Base-by-base conservation (phyloP, 2,113 vertebrate genomes). In the Chascanopsetta lugubris region DNA sequence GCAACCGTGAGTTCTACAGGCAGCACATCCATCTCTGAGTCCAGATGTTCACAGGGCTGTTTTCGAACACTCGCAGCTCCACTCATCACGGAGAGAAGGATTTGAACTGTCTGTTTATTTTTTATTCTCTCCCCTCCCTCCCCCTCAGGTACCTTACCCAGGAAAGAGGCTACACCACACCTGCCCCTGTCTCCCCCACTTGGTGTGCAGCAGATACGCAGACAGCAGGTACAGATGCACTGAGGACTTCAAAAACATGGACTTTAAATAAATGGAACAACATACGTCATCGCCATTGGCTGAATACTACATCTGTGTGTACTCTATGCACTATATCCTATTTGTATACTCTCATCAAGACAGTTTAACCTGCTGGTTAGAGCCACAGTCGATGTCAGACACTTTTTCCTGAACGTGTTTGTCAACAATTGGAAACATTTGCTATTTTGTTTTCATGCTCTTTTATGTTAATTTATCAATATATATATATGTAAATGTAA, bases 141-240 rank as follows among this genome's bases (percentile, higher is more conserved):
- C 4, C 65, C 40, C 66, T 25, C 88, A 97, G 96, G 83, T 95
- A 21, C 96, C 95, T 1, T 98, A 93, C 72, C 69, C 71, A 0
- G 91, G 96, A 12, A 95, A 95, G 63, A 88, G 94, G 29, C 94
- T 93, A 65, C 94, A 95, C 72, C 94, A 95, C 79, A 90, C 92
- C 58, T 97, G 96, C 26, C 96, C 96, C 11, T 98, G 96, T 61
- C 74, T 91, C 5, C 93, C 95, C 29, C 87, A 88, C 43, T 87
- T 95, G 76, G 77, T 89, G 3, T 96, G 96, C 81, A 90, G 91
- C 80, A 80, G 82, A 48, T 90, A 86, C 56, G 72, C 9, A 0
- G 90, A 92, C 0, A 94, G 87, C 80, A 94, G 88, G 86, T 94
- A 93, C 75, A 90, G 91, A 79, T 98, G 96, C 78, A 96, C 92